Base-by-base conservation (phyloP, 1,140 invertebrate species). In the Antheraea pernyi region DNA sequence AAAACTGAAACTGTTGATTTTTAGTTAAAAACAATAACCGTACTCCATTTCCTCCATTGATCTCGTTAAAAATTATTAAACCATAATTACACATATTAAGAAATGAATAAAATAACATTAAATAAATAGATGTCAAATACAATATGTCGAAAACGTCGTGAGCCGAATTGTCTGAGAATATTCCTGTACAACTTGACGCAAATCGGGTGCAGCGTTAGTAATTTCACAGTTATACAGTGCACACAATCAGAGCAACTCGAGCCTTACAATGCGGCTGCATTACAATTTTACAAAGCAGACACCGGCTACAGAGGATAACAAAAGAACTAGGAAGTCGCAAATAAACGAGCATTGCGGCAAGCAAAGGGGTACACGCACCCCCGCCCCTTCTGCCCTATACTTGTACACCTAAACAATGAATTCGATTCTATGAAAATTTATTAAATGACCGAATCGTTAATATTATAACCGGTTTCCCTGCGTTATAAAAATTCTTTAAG, bases 281-380 rank as follows among this genome's bases (percentile, higher is more conserved):
- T 86, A 90, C 89, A 90, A 90, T 91, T 91, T 91, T 89, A 88
- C 86, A 90, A 85, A 86, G 84, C 87, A 86, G 87, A 89, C 83
- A 90, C 82, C 85, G 76, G 82, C 88, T 84, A 89, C 89, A 85
- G 84, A 80, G 85, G 81, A 83, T 85, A 91, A 90, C 87, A 90
- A 91, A 88, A 89, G 87, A 89, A 88, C 82, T 83, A 83, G 83
- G 80, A 91, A 91, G 84, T 85, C 86, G 81, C 86, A 86, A 89
- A 89, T 88, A 91, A 91, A 89, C 85, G 86, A 89, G 84, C 83
- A 74, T 78, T 86, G 87, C 83, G 82, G 82, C 78, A 83, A 84
- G 77, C 80, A 69, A 82, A 65, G 71, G 39, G 39, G 77, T 78
- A 71, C 73, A 30, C 22, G 74, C 76, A 69, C 77, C 75, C 70